Conservation (phyloP, 2,888 invertebrate genomes). For the Andrena fulva region DNA sequence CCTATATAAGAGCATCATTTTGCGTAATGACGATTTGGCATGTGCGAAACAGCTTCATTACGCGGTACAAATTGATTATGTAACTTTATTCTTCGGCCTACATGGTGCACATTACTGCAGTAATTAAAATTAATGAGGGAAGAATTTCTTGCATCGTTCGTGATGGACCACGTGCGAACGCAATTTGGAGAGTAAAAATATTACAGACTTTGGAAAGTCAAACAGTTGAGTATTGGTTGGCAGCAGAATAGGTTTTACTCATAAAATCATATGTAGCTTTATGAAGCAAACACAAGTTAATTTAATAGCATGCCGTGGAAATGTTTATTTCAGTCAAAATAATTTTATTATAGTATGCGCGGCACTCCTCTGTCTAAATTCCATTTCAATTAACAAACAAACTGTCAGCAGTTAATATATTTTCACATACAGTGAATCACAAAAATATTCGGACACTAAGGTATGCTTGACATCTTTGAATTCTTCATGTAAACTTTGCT, state of each 20-base stretch:
- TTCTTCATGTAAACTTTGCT: no score
- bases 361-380: no score
- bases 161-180: neutral
- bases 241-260: neutral
- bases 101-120: neutral
- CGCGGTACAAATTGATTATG: slow-evolving; percentile 40
- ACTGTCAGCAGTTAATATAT: no score
- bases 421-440: no score
- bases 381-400: no score
- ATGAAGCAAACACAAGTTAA: no score
- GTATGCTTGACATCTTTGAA: no score
- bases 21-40: slow-evolving; percentile 51
- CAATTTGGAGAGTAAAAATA: neutral
- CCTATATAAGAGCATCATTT: slow-evolving; percentile 31
- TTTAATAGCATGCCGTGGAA: no score
- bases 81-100: slow-evolving; percentile 42
- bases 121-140: slow-evolving; percentile 19
- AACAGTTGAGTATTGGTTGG: neutral
- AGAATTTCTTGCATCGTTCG: neutral
- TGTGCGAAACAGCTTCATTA: slow-evolving; percentile 54
- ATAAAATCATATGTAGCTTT: no score
- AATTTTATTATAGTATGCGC: no score
- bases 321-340: no score
- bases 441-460: no score
- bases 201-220: neutral